Evolutionary conservation across 2,888 invertebrate species (phyloP), one percentile per base, ranked within the genome.

Genomic region (Xestia xanthographa): DNA sequence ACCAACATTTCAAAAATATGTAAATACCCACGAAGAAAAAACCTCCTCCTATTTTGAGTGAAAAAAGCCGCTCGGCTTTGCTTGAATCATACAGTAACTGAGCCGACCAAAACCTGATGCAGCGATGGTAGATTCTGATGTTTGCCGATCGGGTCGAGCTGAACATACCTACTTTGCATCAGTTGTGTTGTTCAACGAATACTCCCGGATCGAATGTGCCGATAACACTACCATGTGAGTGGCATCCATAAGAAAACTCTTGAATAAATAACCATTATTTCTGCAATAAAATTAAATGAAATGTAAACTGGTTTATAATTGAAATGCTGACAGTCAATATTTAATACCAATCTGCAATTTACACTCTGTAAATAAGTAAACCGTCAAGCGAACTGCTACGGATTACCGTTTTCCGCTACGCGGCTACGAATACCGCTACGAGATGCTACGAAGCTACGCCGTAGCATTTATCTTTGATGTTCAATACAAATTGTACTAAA

Each of bases 401-500:
- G 72, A 45, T 72, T 63, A 45, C 58, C 12, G 26, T 65, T 67
- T 65, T 26, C 38, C 12, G 86, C 86, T 85, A 78, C 79, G 79
- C n/a, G 22, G 74, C 83, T 77, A 79, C 78, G 60, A 58, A 53
- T 29, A 45, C 65, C 48, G 71, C 80, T 83, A 79, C 85, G 70
- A 17, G 53, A 62, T 41, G 67, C 72, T 82, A 85, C 85, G 85
- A 66, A 22, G 69, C 50, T 63, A 74, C 77, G 67, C 17, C 75
- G 82, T 72, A 72, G 72, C 63, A 14, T 34, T 82, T 48, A 48
- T 77, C 17, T 58, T 76, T 29, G 63, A 80, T 50, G 65, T 50
- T 43, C 26, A 56, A 43, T 62, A 38, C 34, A 26, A 41, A 41
- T 56, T 14, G n/a, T 22, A 38, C n/a, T n/a, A n/a, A n/a, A n/a